A percentile compares a stretch with the other conserved stretches of the same genome.
Evolutionary conservation across 2,888 invertebrate genomes (phyloP).

Genomic region (Eupithecia insigniata): DNA sequence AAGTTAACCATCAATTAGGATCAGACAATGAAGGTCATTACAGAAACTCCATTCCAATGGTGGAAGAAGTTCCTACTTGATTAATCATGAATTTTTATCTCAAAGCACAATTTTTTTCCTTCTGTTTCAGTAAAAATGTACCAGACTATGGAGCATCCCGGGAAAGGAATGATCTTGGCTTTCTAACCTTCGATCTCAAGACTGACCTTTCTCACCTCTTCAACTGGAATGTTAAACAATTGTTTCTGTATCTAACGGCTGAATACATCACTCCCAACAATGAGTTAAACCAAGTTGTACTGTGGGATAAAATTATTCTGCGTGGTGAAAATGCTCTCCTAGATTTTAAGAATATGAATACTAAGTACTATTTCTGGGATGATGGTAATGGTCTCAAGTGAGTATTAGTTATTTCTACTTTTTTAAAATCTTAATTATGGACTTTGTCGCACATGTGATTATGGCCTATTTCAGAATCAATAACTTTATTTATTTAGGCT

Average conservation of each 20-base stretch:
- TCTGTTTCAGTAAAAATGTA: conserved; percentile 93
- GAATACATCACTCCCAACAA: conserved; percentile 96
- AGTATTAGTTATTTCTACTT: conserved; percentile 57
- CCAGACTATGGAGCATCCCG: conserved; percentile 97
- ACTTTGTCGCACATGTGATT: no score
- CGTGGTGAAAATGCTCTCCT: conserved; percentile 97
- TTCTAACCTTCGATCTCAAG: conserved; percentile 96
- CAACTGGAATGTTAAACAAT: conserved; percentile 99
- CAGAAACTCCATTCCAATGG: neutral
- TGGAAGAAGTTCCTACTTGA: no score
- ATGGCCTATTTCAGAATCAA: no score
- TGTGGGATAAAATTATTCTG: conserved; percentile 99
- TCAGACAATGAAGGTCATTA: neutral
- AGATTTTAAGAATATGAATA: conserved; percentile 96
- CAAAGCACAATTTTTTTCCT: neutral
- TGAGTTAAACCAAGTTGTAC: conserved; percentile 95
- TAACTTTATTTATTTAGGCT: no score
- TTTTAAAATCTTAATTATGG: no score
- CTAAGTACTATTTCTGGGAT: conserved; percentile 99
- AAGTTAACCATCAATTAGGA: neutral
- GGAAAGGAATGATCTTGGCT: conserved; percentile 97
- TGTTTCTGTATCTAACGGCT: conserved; percentile 98
- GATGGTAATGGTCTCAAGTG: conserved; percentile 98
- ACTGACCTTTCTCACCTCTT: conserved; percentile 96
- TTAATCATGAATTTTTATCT: no score